Base-by-base conservation (phyloP, 2,113 vertebrate species). In the Zingel zingel region DNA sequence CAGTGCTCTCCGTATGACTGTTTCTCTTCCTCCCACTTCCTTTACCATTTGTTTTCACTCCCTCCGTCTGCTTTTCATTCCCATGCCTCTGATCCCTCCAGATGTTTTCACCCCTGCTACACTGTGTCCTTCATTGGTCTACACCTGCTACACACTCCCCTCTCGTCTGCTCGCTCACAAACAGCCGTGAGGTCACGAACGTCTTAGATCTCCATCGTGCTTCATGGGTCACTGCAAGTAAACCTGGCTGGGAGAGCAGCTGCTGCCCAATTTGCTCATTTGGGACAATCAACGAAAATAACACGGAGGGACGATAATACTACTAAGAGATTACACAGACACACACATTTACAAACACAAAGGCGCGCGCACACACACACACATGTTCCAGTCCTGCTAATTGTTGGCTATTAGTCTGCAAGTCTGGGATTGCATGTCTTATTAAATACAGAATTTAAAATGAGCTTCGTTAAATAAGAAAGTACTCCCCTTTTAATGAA, bases 391-490 rank as follows among this genome's bases (percentile, higher is more conserved):
- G 85, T 85, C 82, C 78, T 77, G 86, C 90, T 95, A 96, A 96
- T 95, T 94, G 93, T 93, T 93, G 89, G 93, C 94, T 91, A 95
- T 95, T 96, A 95, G 92, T 94, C 94, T 93, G 86, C 89, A 87
- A 92, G 93, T 90, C 90, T 91, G 92, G 90, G 94, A 95, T 95
- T 95, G 94, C 93, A 94, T 91, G 95, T 96, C 94, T 95, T 96
- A 96, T 96, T 95, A 96, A 95, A 95, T 94, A 95, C 91, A 93
- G 95, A 95, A 96, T 96, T 94, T 88, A 89, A 94, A 96, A 96
- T 96, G 95, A 96, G 94, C 89, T 91, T 92, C 84, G 87, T 96
- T 94, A 94, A 95, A 95, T 94, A 92, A 94, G 93, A 94, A 94
- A 94, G 94, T 93, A 93, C 93, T 95, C 92, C 84, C 86, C 85